Conservation (phyloP, 2,888 invertebrate genomes). For the Eilema sororculum region DNA sequence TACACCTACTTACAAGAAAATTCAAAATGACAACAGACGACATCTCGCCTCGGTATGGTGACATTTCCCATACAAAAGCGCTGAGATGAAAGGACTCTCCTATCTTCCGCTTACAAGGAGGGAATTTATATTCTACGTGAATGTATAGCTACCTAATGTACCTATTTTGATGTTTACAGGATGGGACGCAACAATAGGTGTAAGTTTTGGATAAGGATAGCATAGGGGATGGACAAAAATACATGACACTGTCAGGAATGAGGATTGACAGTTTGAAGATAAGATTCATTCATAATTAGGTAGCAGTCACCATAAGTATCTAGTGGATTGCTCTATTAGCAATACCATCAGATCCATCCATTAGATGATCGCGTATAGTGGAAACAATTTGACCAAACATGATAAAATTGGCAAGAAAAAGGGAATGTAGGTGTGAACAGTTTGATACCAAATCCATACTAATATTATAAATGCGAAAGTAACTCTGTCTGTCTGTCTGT, state of each 20-base stretch:
- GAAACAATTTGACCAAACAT: background rate
- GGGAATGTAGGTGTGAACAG: no score
- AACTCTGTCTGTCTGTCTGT: no score
- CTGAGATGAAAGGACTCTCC: conserved; percentile 46
- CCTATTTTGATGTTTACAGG: conserved; percentile 27
- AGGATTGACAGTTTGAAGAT: background rate
- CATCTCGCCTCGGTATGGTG: conserved; percentile 31
- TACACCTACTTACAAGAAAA: conserved; percentile 23
- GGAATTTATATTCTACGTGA: conserved; percentile 35
- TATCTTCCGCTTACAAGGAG: conserved; percentile 39
- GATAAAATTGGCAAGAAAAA: no score
- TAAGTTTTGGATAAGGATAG: background rate
- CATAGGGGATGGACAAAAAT: background rate
- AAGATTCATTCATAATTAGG: background rate
- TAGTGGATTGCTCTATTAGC: background rate
- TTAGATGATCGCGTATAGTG: background rate
- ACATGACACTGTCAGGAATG: background rate
- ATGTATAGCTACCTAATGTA: conserved; percentile 22
- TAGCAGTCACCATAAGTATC: background rate
- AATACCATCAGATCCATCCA: background rate
- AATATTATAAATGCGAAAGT: no score
- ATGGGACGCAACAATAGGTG: conserved; percentile 20
- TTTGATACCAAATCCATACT: no score
- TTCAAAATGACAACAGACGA: conserved; percentile 22
- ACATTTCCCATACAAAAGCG: conserved; percentile 42